Conservation (phyloP, 2,113 vertebrate species). For the Melanerpes formicivorus region DNA sequence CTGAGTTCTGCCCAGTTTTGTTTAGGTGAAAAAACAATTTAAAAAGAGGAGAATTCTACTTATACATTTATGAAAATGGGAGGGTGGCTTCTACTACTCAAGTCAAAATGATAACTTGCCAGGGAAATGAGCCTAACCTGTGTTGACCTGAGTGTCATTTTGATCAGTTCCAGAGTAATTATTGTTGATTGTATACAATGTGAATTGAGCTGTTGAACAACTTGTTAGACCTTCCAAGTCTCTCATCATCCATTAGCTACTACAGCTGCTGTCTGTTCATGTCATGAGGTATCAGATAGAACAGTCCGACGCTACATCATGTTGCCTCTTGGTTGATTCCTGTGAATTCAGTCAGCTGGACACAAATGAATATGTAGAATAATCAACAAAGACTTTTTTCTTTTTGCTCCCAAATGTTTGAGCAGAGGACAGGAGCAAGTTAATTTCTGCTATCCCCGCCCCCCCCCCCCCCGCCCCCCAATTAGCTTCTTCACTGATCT, state of each 20-base stretch:
- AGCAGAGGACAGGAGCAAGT: neutral
- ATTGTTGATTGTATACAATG: neutral
- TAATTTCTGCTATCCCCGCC: neutral
- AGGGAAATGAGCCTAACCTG: neutral
- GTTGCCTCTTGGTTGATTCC: neutral
- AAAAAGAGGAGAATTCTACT: neutral
- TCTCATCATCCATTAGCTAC: neutral
- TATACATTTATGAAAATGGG: neutral
- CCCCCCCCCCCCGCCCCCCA: too few species aligned
- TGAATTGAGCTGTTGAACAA: neutral
- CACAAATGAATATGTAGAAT: neutral
- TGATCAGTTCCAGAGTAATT: neutral
- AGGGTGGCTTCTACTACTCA: neutral
- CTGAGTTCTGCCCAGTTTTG: neutral
- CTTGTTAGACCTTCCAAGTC: neutral
- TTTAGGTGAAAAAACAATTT: fast-evolving
- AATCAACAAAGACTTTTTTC: neutral
- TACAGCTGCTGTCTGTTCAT: neutral
- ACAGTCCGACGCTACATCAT: neutral
- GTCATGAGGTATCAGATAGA: neutral
- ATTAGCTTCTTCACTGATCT: neutral
- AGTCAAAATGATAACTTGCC: neutral
- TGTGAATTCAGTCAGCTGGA: neutral
- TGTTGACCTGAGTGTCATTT: neutral
- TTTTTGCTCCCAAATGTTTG: neutral